Conservation (phyloP, 2,113 vertebrate species). For the Bambusicola thoracicus region DNA sequence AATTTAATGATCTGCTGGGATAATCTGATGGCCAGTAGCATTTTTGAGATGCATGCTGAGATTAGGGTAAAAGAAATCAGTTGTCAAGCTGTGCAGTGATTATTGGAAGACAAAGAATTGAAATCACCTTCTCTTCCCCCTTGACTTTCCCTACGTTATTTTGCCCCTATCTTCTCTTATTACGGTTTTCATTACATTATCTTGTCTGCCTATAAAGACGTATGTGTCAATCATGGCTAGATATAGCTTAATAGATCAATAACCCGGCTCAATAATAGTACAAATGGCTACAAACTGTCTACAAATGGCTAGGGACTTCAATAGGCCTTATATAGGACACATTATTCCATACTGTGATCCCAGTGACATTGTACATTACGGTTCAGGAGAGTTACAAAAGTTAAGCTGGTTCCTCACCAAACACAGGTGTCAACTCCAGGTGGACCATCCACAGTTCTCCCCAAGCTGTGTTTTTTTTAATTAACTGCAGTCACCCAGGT, state of each 20-base stretch:
- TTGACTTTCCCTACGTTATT: background rate
- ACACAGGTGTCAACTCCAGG: background rate
- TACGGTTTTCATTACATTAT: slow-evolving; percentile 14
- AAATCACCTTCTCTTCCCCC: slow-evolving; percentile 26
- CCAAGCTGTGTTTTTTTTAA: background rate
- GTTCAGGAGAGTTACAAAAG: background rate
- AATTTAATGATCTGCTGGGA: slow-evolving; percentile 67
- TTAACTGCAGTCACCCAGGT: background rate
- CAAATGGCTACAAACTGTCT: background rate
- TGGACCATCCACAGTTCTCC: background rate
- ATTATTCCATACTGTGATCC: background rate
- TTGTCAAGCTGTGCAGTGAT: slow-evolving; percentile 41
- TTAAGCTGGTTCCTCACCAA: background rate
- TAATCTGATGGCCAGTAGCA: slow-evolving; percentile 62
- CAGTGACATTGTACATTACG: background rate
- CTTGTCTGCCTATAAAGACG: background rate
- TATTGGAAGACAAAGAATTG: slow-evolving; percentile 53
- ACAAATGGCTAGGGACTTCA: background rate
- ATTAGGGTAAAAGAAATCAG: slow-evolving; percentile 65
- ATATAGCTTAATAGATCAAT: slow-evolving; percentile 34
- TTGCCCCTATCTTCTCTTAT: slow-evolving; percentile 20
- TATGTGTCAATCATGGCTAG: background rate
- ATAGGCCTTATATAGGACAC: background rate
- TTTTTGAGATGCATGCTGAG: slow-evolving; percentile 63
- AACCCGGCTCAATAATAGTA: slow-evolving; percentile 21